Conservation (phyloP, 2,113 vertebrate genomes). For the Bombycilla garrulus region DNA sequence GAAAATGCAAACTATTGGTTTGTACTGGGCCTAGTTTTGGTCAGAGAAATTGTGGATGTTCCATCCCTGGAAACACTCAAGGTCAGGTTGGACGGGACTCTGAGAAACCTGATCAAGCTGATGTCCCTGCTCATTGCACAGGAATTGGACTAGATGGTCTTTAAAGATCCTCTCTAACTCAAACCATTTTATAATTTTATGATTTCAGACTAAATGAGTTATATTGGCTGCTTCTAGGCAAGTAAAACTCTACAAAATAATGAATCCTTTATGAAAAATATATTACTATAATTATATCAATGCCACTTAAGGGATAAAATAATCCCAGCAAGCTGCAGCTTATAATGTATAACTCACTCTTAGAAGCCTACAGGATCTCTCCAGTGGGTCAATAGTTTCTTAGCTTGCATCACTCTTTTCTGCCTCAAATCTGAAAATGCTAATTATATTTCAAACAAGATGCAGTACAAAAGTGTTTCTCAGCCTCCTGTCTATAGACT, state of each 20-base stretch:
- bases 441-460: background rate
- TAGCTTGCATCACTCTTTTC: background rate
- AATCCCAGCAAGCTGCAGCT: background rate
- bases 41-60: background rate
- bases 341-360: background rate
- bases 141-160: background rate
- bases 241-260: background rate
- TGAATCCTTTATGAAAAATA: background rate
- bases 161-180: background rate
- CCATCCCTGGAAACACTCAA: background rate
- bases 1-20: background rate
- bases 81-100: rapidly evolving
- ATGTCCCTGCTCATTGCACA: background rate
- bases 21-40: background rate
- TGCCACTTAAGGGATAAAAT: background rate
- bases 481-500: background rate
- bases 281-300: background rate
- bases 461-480: background rate
- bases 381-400: background rate
- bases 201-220: background rate
- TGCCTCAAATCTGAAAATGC: background rate
- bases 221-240: background rate
- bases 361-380: background rate
- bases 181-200: background rate
- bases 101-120: background rate